Percentiles rank a stretch among this genome's conserved stretches.
These are phyloP conservation scores for Trichopria drosophilae DNA, from an alignment of 2,888 invertebrate species.

Conservation along the genomic window DNA sequence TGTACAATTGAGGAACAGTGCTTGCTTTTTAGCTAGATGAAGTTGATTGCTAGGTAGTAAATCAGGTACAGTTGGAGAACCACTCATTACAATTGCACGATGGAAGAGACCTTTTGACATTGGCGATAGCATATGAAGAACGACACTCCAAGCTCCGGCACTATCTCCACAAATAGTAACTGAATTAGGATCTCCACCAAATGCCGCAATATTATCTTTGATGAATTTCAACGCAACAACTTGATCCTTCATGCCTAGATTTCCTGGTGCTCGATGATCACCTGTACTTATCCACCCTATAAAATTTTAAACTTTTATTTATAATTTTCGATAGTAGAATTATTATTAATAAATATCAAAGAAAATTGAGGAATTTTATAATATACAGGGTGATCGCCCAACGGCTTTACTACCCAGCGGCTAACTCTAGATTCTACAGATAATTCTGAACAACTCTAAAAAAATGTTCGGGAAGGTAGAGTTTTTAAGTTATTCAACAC, in stretches of 20 bases:
- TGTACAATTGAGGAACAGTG: conserved; percentile 64
- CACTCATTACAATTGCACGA: conserved; percentile 71
- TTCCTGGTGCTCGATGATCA: conserved; percentile 68
- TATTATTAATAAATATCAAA: too few relatives aligned
- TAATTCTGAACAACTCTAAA: too few relatives aligned
- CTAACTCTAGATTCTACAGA: too few relatives aligned
- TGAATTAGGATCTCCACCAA: conserved; percentile 69
- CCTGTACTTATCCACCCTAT: conserved; percentile 69
- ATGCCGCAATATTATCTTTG: conserved; percentile 66
- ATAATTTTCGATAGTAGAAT: too few relatives aligned
- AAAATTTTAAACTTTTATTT: too few relatives aligned
- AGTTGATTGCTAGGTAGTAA: conserved; percentile 62
- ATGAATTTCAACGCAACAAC: conserved; percentile 70
- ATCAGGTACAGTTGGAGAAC: conserved; percentile 63
- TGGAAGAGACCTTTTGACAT: conserved; percentile 73
- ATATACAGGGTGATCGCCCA: too few relatives aligned
- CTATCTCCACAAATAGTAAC: conserved; percentile 69
- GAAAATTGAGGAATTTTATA: too few relatives aligned
- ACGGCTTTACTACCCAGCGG: too few relatives aligned
- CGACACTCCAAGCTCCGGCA: conserved; percentile 58
- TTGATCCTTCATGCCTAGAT: conserved; percentile 74
- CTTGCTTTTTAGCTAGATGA: conserved; percentile 66
- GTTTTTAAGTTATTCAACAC: too few relatives aligned
- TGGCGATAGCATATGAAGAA: conserved; percentile 62
- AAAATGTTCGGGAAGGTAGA: too few relatives aligned